These are phyloP conservation scores for Lasioglossum morio DNA, from an alignment of 2,888 invertebrate species.

Conservation along the genomic window DNA sequence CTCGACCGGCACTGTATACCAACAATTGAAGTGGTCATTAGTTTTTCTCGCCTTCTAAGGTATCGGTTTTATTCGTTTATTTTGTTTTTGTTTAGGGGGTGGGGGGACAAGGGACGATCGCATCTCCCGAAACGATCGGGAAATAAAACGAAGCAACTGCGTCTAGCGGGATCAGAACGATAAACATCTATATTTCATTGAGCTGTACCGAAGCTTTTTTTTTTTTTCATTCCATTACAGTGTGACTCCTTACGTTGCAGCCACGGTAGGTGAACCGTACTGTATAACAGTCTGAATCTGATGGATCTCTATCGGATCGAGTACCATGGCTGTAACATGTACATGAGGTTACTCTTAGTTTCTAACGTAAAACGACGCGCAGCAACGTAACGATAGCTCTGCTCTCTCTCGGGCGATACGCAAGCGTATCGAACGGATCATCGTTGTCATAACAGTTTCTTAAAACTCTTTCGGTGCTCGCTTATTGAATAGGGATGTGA, in stretches of 20 bases:
- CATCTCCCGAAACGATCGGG: constrained; percentile 39
- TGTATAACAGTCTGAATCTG: neutral
- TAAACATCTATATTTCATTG: constrained; percentile 67
- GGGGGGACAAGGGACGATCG: constrained; percentile 37
- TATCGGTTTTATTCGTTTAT: neutral
- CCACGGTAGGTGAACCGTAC: constrained; percentile 46
- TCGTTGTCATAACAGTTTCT: constrained; percentile 8
- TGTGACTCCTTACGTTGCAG: constrained; percentile 66
- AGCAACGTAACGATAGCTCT: constrained; percentile 25
- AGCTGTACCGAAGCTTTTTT: constrained; percentile 30
- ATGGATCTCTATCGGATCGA: constrained; percentile 9
- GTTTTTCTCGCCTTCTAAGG: constrained; percentile 31
- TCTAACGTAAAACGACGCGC: constrained; percentile 30
- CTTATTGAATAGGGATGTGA: neutral
- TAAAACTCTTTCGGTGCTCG: neutral
- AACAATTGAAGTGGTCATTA: constrained; percentile 76
- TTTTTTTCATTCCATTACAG: constrained; percentile 58
- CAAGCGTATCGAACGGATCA: neutral
- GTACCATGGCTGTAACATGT: constrained; percentile 73
- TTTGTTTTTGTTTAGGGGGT: neutral
- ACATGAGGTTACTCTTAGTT: constrained; percentile 55
- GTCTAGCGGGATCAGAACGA: constrained; percentile 65
- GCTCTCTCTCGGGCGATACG: neutral
- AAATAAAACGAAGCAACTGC: constrained; percentile 53
- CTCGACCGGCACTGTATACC: constrained; percentile 83